Conservation (phyloP, 2,113 vertebrate genomes). For the Scalopus aquaticus region DNA sequence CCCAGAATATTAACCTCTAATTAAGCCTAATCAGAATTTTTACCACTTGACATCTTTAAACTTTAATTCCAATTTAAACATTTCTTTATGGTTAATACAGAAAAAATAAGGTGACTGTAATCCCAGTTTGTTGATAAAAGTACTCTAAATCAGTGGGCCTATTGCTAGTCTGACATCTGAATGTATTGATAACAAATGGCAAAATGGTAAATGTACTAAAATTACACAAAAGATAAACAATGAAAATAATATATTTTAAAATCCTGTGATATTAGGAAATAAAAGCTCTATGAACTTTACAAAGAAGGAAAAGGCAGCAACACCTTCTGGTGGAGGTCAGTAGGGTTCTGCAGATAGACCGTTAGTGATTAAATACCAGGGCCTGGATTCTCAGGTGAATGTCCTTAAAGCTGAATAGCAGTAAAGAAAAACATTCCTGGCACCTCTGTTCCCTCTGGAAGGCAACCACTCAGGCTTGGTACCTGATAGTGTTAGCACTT, state of each 20-base stretch:
- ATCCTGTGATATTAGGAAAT: not conserved
- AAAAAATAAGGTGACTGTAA: not conserved
- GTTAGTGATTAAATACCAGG: not conserved
- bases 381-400: not conserved
- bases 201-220: not conserved
- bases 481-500: not conserved
- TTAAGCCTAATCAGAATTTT: slow-evolving; percentile 16
- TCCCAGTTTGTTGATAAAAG: not conserved
- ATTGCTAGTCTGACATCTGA: not conserved
- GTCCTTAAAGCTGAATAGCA: not conserved
- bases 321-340: not conserved
- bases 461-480: not conserved
- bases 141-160: not conserved
- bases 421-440: not conserved
- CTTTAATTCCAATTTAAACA: not conserved
- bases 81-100: not conserved
- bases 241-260: not conserved
- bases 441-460: not conserved
- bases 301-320: not conserved
- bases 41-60: not conserved
- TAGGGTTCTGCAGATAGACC: not conserved
- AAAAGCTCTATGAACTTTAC: not conserved
- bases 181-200: not conserved
- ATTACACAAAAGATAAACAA: not conserved
- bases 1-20: slow-evolving; percentile 14